phyloP scores from a whole-genome alignment of 2,113 vertebrate genomes.

The Sprattus sprattus region DNA sequence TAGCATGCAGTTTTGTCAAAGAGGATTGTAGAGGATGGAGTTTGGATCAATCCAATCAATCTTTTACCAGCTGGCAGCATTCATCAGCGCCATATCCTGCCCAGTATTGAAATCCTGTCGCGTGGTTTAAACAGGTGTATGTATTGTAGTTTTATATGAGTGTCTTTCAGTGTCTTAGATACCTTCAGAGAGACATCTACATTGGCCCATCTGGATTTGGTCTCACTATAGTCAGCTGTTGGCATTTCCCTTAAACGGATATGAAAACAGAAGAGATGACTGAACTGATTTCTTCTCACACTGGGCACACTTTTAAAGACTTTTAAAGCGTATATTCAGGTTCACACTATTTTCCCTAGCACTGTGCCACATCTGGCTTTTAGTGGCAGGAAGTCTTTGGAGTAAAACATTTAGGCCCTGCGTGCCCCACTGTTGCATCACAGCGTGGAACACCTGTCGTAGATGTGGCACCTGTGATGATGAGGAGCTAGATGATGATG shows the following conservation, averaged over 20 bases:
- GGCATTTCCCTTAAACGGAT: slow-evolving; percentile 11
- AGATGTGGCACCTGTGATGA: neutral
- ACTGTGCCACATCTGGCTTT: neutral
- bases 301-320: neutral
- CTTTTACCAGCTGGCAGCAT: neutral
- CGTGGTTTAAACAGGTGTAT: neutral
- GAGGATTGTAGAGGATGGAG: neutral
- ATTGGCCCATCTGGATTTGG: neutral
- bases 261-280: slow-evolving; percentile 4
- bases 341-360: neutral
- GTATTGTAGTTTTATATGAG: neutral
- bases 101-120: neutral
- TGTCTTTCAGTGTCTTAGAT: neutral
- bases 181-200: neutral
- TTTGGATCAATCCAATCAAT: neutral
- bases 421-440: neutral
- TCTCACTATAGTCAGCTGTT: neutral
- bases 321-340: neutral
- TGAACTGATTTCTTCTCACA: neutral
- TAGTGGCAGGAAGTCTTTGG: neutral
- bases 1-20: neutral
- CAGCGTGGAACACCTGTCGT: neutral
- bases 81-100: neutral
- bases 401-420: neutral
- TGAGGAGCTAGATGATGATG: neutral